Percentiles rank a stretch among this genome's conserved stretches.
Evolutionary conservation across 2,797 vertebrate species (phyloP).

Genomic region (Epinephelus coioides): DNA sequence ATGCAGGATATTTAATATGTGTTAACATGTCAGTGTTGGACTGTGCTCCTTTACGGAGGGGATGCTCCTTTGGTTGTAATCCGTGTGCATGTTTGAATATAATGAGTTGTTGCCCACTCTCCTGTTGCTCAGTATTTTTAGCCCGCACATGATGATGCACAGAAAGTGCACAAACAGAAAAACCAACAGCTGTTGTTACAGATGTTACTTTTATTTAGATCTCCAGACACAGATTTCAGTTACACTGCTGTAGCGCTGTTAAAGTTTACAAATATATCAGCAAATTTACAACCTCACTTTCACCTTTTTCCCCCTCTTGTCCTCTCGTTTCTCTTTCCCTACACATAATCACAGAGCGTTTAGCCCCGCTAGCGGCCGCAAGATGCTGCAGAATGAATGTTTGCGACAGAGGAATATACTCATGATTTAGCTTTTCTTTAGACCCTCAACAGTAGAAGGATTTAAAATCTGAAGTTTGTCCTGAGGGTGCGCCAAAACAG

Average conservation of each 20-base stretch:
- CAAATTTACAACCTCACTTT: constrained; percentile 57
- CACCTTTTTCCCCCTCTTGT: neutral
- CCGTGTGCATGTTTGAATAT: neutral
- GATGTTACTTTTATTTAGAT: constrained; percentile 77
- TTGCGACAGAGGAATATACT: neutral
- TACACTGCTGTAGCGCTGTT: constrained; percentile 65
- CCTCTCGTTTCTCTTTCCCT: neutral
- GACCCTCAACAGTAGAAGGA: neutral
- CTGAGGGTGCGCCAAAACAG: neutral
- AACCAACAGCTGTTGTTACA: constrained; percentile 45
- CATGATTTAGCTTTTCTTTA: neutral
- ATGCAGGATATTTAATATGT: too few species aligned
- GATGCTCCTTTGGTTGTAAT: neutral
- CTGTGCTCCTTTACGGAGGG: neutral
- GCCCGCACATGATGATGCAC: neutral
- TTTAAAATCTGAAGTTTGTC: neutral
- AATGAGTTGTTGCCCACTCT: neutral
- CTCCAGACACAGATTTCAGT: constrained; percentile 74
- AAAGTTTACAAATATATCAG: constrained; percentile 70
- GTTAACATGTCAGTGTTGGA: neutral
- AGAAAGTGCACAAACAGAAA: neutral
- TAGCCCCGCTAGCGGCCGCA: constrained; percentile 10
- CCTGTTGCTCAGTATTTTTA: too few species aligned
- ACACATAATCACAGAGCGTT: neutral
- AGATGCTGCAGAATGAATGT: neutral